A percentile compares a stretch with the other conserved stretches of the same genome.
phyloP scores from a whole-genome alignment of 2,113 vertebrate genomes.

The Campylorhamphus procurvoides region DNA sequence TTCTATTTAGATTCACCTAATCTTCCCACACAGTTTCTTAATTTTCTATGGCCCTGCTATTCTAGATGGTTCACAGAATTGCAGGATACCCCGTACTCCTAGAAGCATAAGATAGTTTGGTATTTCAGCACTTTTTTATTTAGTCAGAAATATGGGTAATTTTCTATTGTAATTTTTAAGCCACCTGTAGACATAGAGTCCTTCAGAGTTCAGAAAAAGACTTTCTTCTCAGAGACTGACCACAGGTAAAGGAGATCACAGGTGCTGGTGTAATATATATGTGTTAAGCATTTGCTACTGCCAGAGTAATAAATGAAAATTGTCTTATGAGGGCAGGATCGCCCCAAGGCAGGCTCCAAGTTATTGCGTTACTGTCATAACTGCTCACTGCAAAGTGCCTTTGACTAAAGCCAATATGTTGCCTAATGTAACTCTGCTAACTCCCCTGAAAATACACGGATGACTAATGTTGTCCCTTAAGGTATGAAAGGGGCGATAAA shows the following conservation, averaged over 20 bases:
- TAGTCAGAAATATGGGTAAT: not conserved
- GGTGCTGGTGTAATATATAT: not conserved
- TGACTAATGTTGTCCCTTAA: slow-evolving; percentile 15
- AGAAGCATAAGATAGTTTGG: not conserved
- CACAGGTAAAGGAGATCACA: not conserved
- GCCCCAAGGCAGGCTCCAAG: not conserved
- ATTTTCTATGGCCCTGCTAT: not conserved
- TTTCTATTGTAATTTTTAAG: not conserved
- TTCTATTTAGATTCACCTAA: slow-evolving; percentile 38
- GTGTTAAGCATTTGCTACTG: not conserved
- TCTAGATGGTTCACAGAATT: slow-evolving; percentile 17
- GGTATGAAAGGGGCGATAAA: not conserved
- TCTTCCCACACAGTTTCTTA: slow-evolving; percentile 15
- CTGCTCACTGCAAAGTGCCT: slow-evolving; percentile 10
- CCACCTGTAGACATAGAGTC: not conserved
- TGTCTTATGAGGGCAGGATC: not conserved
- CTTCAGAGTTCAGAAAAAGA: not conserved
- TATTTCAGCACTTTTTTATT: not conserved
- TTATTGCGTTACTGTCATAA: slow-evolving; percentile 33
- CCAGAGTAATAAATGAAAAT: not conserved
- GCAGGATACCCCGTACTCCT: not conserved
- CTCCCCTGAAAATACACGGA: slow-evolving; percentile 17
- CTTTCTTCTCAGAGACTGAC: not conserved
- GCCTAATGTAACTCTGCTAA: not conserved
- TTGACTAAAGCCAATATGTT: not conserved